Percentiles rank a stretch among this genome's conserved stretches.
These are phyloP conservation scores for Lycodopsis pacificus DNA, from an alignment of 2,797 vertebrate species.

Conservation along the genomic window DNA sequence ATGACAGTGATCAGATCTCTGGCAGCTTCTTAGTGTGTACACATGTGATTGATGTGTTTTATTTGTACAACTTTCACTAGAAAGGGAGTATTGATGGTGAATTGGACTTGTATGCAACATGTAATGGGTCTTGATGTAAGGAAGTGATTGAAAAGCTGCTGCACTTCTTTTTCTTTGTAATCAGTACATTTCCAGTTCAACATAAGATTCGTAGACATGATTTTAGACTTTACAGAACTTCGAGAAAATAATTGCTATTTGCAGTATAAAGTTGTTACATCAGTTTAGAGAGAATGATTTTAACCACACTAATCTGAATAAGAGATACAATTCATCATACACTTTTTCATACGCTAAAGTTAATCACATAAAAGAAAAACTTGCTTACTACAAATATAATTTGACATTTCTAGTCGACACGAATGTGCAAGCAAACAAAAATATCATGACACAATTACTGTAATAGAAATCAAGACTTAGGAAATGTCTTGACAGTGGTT, in stretches of 20 bases:
- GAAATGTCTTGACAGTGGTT: background rate
- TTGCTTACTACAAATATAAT: background rate
- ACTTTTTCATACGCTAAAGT: background rate
- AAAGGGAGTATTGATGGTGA: no score
- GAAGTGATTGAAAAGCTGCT: background rate
- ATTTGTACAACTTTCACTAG: background rate
- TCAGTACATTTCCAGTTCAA: background rate
- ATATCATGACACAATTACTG: background rate
- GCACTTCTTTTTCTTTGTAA: background rate
- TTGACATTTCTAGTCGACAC: background rate
- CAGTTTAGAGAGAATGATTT: background rate
- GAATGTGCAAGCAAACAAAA: background rate
- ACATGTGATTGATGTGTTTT: background rate
- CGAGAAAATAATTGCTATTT: background rate
- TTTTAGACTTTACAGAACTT: background rate
- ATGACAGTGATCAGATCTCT: background rate
- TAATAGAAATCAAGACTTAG: background rate
- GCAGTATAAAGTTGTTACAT: background rate
- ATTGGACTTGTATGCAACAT: background rate
- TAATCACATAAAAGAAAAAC: background rate
- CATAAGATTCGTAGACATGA: background rate
- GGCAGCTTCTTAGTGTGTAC: background rate
- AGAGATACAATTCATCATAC: background rate
- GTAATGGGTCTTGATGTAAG: background rate
- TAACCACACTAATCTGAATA: background rate